Conservation (phyloP, 2,797 vertebrate species). For the Semaprochilodus insignis region DNA sequence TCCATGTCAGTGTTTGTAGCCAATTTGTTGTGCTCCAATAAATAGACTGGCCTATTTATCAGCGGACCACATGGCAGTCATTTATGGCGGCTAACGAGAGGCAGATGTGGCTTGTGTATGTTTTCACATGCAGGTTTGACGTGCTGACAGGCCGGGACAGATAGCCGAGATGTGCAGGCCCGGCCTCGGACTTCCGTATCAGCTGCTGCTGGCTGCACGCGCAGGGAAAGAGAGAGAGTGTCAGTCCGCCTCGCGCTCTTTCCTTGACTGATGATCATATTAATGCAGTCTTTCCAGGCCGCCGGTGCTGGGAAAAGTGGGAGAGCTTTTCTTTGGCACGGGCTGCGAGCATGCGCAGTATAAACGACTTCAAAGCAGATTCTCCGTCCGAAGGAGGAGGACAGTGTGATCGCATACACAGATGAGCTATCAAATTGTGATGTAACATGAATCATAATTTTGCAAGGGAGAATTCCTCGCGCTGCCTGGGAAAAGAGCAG, state of each 20-base stretch:
- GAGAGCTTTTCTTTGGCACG: constrained; percentile 51
- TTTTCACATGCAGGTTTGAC: constrained; percentile 83
- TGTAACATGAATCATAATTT: constrained; percentile 58
- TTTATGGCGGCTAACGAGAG: constrained; percentile 86
- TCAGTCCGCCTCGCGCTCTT: constrained; percentile 21
- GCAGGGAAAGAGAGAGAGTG: constrained; percentile 54
- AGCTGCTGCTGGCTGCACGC: constrained; percentile 68
- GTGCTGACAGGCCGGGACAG: constrained; percentile 78
- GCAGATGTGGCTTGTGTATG: constrained; percentile 87
- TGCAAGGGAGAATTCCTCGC: constrained; percentile 43
- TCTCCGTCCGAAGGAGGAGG: constrained; percentile 38
- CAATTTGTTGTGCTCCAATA: constrained; percentile 89
- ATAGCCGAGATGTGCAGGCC: constrained; percentile 76
- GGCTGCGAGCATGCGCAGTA: constrained; percentile 26
- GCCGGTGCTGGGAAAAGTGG: constrained; percentile 3
- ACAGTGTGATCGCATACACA: constrained; percentile 43
- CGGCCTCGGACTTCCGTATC: constrained; percentile 67
- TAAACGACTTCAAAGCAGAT: constrained; percentile 50
- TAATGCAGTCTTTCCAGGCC: constrained; percentile 39
- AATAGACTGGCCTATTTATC: constrained; percentile 86
- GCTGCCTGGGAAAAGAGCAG: constrained; percentile 44
- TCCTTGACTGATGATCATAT: constrained; percentile 42
- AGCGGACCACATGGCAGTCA: constrained; percentile 87
- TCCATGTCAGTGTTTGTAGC: constrained; percentile 86
- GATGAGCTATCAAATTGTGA: constrained; percentile 54